A percentile compares a stretch with the other conserved stretches of the same genome.
These are phyloP conservation scores for Dendrolimus pini DNA, from an alignment of 2,888 invertebrate species.

Conservation along the genomic window DNA sequence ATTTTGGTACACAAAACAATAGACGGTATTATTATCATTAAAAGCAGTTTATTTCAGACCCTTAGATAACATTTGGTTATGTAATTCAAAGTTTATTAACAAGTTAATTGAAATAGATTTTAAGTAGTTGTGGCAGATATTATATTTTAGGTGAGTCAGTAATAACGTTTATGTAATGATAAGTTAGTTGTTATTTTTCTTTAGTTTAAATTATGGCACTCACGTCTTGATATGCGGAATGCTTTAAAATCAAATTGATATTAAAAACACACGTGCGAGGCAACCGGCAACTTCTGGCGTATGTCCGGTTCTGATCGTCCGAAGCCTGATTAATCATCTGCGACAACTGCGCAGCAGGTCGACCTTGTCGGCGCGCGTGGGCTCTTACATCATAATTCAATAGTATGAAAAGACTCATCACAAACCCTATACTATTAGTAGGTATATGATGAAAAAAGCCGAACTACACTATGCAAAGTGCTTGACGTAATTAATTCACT, in stretches of 20 bases:
- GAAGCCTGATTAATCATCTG: constrained; percentile 64
- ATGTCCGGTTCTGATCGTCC: constrained; percentile 62
- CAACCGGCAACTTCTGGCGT: constrained; percentile 44
- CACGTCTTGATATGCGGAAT: constrained; percentile 23
- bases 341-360: constrained; percentile 64
- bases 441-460: neutral
- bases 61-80: no score
- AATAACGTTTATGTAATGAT: no score
- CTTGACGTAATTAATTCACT: no score
- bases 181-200: no score
- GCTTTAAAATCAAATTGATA: constrained; percentile 29
- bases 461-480: no score
- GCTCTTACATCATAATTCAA: constrained; percentile 54
- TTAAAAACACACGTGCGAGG: constrained; percentile 20
- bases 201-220: neutral
- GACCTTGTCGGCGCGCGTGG: constrained; percentile 66
- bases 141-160: no score
- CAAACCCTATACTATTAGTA: constrained; percentile 18
- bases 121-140: no score
- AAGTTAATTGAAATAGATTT: no score
- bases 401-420: constrained; percentile 45
- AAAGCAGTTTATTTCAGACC: no score
- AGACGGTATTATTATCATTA: no score
- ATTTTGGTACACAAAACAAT: no score
- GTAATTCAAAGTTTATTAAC: no score